Base-by-base conservation (phyloP, 2,797 vertebrate species). In the Streptopelia turtur region DNA sequence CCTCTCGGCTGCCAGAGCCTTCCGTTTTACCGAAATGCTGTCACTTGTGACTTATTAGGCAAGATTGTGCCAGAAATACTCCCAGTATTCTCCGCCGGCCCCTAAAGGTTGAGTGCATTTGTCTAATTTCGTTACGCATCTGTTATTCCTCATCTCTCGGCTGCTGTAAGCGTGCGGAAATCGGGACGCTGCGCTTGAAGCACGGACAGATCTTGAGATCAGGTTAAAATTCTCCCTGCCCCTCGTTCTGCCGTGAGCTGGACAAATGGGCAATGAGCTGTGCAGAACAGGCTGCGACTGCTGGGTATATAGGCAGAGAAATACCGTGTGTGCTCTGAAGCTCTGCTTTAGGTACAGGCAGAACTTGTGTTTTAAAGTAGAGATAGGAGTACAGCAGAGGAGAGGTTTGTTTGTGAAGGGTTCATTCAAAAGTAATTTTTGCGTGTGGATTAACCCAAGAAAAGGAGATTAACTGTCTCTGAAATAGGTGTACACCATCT, bases 151-250 rank as follows among this genome's bases (percentile, higher is more conserved):
- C 45, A 43, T 45, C 74, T 28, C 74, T 31, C 11, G 4, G 82
- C 66, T 6, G 28, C 66, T 41, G 63, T 8, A 5, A 79, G 60
- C 3, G 4, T 10, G 41, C 4, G 16, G 37, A 83, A 16, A 25
- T 17, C 5, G 20, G 57, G 61, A 24, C 4, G 4, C 87, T 9
- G 83, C 4, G 5, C 47, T 25, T 33, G 28, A 7, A 28, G 41
- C 41, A 18, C 11, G 1, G 45, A 33, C 16, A 2, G 30, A 20
- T 72, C 49, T 25, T 13, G 50, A 43, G 24, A 7, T 11, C 0
- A 25, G 41, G 25, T 60, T 92, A 50, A 66, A 80, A 59, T 60
- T 66, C 22, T 61, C 37, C 21, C 47, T 21, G 47, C 4, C 4
- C 28, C 45, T 64, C 9, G 28, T 56, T 52, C 43, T 2, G 17